Evolutionary conservation across 2,113 vertebrate genomes (phyloP), one percentile per base, ranked within the genome.

Genomic region (Electrona antarctica): DNA sequence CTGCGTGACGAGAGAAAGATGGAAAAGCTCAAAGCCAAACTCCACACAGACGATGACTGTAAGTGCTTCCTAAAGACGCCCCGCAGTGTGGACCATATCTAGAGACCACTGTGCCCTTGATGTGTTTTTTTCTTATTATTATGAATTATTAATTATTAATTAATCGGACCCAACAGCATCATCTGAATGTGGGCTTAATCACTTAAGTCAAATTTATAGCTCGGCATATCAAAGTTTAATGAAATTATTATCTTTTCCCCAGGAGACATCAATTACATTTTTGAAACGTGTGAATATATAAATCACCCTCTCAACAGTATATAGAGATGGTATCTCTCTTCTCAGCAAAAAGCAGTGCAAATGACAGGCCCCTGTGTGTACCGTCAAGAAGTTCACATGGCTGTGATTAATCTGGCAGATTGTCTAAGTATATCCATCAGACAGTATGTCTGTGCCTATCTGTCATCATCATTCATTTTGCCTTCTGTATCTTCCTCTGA

Each of bases 21-120:
- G 98, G 98, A 99, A 89, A 99, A 98, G 84, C 89, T 99, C 70
- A 99, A 99, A 90, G 97, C 97, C 63, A 99, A 99, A 71, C 96
- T 99, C n/a, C 98, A 99, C 81, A 99, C 98, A 0, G 98, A 99
- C 63, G 98, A 99, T 29, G 98, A 99, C 47, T 64, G 98, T 99
- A 80, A 96, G 98, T 95, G 46, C 59, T 48, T 7, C 61, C 41
- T 46, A 51, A 52, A 59, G n/a, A 57, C 29, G 62, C 65, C 33
- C 48, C 13, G 12, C 56, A 67, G 21, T 46, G 49, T 60, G 8
- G 45, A 11, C 67, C 13, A 58, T 12, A 5, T 12, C 11, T 12
- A 12, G 52, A 54, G 12, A 54, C 13, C 52, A 11, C 6, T 12
- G 52, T 71, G 52, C 73, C 33, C 68, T 63, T 47, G 64, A 75